A percentile compares a stretch with the other conserved stretches of the same genome.
These are phyloP conservation scores for Nomada goodeniana DNA, from an alignment of 2,888 invertebrate genomes.

Conservation along the genomic window DNA sequence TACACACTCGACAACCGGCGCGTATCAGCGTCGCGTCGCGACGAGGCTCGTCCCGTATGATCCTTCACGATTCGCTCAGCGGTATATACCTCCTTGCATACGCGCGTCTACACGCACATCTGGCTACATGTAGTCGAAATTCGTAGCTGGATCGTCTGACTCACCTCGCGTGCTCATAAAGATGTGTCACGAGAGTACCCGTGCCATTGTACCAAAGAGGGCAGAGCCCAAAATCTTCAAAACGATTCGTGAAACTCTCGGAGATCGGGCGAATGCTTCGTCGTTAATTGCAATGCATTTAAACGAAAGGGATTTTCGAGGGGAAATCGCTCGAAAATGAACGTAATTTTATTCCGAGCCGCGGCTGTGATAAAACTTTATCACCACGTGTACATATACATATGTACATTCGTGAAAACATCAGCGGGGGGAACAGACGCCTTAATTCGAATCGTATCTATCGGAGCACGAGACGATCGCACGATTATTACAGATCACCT, in stretches of 20 bases:
- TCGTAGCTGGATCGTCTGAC: background rate
- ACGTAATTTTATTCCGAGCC: background rate
- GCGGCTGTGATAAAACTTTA: slow-evolving; percentile 3
- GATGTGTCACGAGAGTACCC: slow-evolving; percentile 13
- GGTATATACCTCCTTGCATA: background rate
- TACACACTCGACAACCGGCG: background rate
- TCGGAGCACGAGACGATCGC: slow-evolving; percentile 15
- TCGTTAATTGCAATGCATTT: background rate
- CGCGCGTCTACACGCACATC: background rate
- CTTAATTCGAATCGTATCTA: slow-evolving; percentile 10
- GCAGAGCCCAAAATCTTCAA: background rate
- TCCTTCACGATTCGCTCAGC: background rate
- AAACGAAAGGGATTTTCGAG: no score
- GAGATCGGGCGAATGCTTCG: background rate
- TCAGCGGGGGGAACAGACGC: background rate
- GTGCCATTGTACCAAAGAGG: background rate
- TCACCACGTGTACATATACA: background rate
- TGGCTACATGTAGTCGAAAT: slow-evolving; percentile 10
- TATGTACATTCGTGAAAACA: background rate
- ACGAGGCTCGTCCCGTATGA: background rate
- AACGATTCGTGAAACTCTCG: background rate
- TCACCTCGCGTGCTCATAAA: slow-evolving; percentile 26
- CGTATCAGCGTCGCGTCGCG: background rate
- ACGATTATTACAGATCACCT: slow-evolving; percentile 33
- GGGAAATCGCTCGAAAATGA: background rate